A percentile compares a stretch with the other conserved stretches of the same genome.
Conservation (phyloP, 37 sponge, comb jelly and placozoan species). For the Hormiphora californensis region DNA sequence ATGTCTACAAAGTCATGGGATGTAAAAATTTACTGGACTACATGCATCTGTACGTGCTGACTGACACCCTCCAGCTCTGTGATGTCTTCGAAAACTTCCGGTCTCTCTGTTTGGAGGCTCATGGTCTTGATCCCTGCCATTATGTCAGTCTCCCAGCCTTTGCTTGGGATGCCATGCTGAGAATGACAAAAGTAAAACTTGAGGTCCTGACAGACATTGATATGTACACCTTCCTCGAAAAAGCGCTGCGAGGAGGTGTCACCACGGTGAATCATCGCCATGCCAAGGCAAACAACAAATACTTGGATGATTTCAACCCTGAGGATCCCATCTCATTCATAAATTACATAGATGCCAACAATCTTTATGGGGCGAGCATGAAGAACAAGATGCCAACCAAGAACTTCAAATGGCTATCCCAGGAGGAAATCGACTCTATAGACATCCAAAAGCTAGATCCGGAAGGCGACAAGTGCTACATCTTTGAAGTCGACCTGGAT, state of each 20-base stretch:
- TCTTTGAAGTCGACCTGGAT: neutral
- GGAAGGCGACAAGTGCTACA: neutral
- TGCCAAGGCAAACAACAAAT: neutral
- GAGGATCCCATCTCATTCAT: neutral
- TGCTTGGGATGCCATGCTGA: conserved; percentile 53
- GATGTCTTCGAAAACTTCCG: conserved; percentile 49
- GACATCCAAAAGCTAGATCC: neutral
- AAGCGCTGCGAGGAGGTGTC: neutral
- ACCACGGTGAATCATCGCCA: conserved; percentile 8
- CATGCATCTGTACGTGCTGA: conserved; percentile 25
- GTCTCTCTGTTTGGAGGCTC: neutral
- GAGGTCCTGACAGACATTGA: neutral
- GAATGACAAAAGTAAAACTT: neutral
- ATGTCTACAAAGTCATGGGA: neutral
- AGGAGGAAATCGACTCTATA: neutral
- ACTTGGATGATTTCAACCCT: neutral
- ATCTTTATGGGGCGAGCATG: conserved; percentile 25
- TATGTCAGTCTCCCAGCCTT: conserved; percentile 30
- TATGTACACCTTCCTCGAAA: conserved; percentile 11
- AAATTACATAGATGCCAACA: conserved; percentile 32
- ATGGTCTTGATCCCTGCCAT: conserved; percentile 43
- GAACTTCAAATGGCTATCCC: neutral
- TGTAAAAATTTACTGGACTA: conserved; percentile 33
- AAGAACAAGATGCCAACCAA: neutral
- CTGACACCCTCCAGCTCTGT: neutral